Base-by-base conservation (phyloP, 2,113 vertebrate species). In the Pelvicachromis taeniatus region DNA sequence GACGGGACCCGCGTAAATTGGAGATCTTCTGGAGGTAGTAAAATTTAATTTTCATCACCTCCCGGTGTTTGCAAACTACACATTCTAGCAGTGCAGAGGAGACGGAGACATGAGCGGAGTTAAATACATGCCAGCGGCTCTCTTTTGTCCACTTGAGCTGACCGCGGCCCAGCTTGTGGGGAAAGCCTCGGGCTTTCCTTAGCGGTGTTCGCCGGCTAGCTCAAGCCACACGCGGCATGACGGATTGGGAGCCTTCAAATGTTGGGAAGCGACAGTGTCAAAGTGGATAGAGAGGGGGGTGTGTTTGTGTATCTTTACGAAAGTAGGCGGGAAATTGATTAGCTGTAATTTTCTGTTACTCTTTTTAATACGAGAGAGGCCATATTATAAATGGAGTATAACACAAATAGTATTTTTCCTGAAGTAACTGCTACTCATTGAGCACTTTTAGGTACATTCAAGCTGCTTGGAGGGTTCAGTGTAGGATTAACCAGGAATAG, bases 241-340 rank as follows among this genome's bases (percentile, higher is more conserved):
- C 61, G 7, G 9, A 31, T 31, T n/a, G 4, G 11, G 65, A 31
- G 16, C 7, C 31, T 61, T 63, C 50, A 86, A 42, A 63, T 58
- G 75, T 56, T 80, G 33, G 82, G 83, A 68, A 77, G 89, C 61
- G 80, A 38, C 78, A 79, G 85, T 55, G 84, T 87, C 85, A 54
- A 77, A 90, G 89, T 87, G 87, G 90, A 92, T 83, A 42, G 77
- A 93, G 59, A 95, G 93, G 95, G 96, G 96, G 95, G 95, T 95
- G 96, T 96, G 95, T 96, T 95, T 95, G 91, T 95, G 93, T 91
- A 61, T 95, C 82, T 93, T 89, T 94, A 93, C 77, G 85, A 95
- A 95, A 95, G 95, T 91, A 96, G 96, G 96, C 96, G 96, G 96
- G 96, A 96, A 93, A 88, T 83, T 78, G 73, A 88, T 88, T 89